Conservation (phyloP, 2,797 vertebrate species). For the Sebastes nivosus region DNA sequence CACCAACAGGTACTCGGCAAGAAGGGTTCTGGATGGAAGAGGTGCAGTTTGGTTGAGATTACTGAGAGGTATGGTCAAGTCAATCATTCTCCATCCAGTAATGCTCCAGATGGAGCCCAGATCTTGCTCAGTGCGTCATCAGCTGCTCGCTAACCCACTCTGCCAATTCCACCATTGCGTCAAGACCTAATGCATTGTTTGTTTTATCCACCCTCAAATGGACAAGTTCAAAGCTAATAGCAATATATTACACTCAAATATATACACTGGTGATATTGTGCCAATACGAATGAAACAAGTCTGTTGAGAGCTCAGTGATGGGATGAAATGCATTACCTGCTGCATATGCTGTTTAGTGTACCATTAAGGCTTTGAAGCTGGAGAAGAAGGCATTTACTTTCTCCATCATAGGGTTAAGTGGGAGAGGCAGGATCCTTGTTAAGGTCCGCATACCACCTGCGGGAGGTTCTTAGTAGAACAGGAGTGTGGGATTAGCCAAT, state of each 20-base stretch:
- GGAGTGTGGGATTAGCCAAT: constrained; percentile 49
- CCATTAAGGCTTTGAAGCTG: neutral
- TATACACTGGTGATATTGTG: neutral
- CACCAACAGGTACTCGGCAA: constrained; percentile 16
- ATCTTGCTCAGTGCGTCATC: constrained; percentile 46
- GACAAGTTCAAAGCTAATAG: constrained; percentile 15
- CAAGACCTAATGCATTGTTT: constrained; percentile 22
- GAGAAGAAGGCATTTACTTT: neutral
- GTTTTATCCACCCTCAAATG: constrained; percentile 37
- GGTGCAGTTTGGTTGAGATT: neutral
- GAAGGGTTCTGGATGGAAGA: constrained; percentile 1
- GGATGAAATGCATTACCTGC: neutral
- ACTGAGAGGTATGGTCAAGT: neutral
- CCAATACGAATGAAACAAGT: neutral
- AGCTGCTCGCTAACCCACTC: constrained; percentile 8
- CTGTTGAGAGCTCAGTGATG: neutral
- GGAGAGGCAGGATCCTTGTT: constrained; percentile 13
- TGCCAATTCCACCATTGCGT: neutral
- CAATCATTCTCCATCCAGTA: constrained; percentile 14
- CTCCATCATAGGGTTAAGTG: constrained; percentile 9
- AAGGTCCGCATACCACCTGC: constrained; percentile 13
- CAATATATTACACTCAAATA: neutral
- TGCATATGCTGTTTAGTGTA: neutral
- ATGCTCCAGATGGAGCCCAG: neutral
- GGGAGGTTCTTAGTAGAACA: constrained; percentile 17